Conservation (phyloP, 1,140 invertebrate genomes). For the Lineus longissimus region DNA sequence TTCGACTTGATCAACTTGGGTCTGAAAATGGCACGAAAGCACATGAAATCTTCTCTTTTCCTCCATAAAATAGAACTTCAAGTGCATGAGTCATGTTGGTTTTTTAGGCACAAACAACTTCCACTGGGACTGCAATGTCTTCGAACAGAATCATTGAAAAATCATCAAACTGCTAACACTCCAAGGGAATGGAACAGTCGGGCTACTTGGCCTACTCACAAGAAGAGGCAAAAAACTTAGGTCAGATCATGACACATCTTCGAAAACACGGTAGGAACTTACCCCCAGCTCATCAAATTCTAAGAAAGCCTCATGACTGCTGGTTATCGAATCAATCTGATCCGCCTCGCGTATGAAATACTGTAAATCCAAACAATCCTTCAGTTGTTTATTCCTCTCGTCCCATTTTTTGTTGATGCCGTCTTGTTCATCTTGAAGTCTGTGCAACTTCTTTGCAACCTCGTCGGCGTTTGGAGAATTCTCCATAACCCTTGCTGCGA, state of each 20-base stretch:
- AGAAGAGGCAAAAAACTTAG: too few relatives aligned
- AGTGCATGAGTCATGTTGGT: background rate
- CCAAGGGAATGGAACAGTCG: too few relatives aligned
- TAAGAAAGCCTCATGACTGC: constrained; percentile 88
- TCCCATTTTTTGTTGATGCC: constrained; percentile 78
- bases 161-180: too few relatives aligned
- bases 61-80: background rate
- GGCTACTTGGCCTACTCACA: too few relatives aligned
- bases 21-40: constrained; percentile 55
- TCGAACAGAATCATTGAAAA: too few relatives aligned
- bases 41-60: too few relatives aligned
- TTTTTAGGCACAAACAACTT: too few relatives aligned
- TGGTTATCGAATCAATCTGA: constrained; percentile 91
- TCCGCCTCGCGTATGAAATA: constrained; percentile 95
- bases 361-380: constrained; percentile 78
- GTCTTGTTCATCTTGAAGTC: constrained; percentile 71
- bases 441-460: constrained; percentile 59
- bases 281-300: constrained; percentile 85
- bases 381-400: constrained; percentile 85
- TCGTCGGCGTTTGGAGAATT: constrained; percentile 49
- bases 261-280: constrained; percentile 43
- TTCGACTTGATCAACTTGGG: constrained; percentile 90
- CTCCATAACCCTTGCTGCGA: constrained; percentile 55
- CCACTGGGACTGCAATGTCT: too few relatives aligned
- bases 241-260: background rate